A percentile compares a stretch with the other conserved stretches of the same genome.
These are phyloP conservation scores for Heterochromis multidens DNA, from an alignment of 2,113 vertebrate species.

Conservation along the genomic window DNA sequence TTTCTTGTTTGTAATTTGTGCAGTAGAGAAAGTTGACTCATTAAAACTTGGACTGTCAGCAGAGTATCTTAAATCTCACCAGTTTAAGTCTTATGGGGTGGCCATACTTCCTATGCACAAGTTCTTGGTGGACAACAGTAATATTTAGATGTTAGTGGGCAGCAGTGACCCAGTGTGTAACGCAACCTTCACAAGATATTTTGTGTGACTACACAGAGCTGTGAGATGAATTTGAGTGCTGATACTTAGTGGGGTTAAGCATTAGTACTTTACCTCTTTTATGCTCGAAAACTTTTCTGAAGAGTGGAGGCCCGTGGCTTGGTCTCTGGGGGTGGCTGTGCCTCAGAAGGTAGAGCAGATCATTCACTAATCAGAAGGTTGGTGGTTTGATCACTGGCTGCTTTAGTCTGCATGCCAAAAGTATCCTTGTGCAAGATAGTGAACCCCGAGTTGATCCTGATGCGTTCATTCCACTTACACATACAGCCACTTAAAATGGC, in stretches of 20 bases:
- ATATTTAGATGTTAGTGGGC: not conserved
- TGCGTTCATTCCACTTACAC: too few relatives aligned
- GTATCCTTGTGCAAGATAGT: too few relatives aligned
- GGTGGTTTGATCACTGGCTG: too few relatives aligned
- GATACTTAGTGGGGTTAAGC: not conserved
- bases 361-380: too few relatives aligned
- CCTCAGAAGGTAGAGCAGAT: too few relatives aligned
- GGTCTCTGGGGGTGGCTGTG: too few relatives aligned
- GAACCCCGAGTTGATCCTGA: too few relatives aligned
- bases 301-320: not conserved
- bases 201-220: not conserved
- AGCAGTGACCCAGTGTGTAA: not conserved
- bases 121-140: not conserved
- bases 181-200: not conserved
- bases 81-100: not conserved
- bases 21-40: not conserved
- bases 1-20: not conserved
- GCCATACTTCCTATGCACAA: not conserved
- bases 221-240: not conserved
- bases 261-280: not conserved
- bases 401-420: too few relatives aligned
- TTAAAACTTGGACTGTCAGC: not conserved
- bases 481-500: too few relatives aligned
- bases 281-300: not conserved
- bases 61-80: not conserved